A percentile compares a stretch with the other conserved stretches of the same genome.
Evolutionary conservation across 2,113 vertebrate species (phyloP).

Genomic region (Aspidoscelis tigris): DNA sequence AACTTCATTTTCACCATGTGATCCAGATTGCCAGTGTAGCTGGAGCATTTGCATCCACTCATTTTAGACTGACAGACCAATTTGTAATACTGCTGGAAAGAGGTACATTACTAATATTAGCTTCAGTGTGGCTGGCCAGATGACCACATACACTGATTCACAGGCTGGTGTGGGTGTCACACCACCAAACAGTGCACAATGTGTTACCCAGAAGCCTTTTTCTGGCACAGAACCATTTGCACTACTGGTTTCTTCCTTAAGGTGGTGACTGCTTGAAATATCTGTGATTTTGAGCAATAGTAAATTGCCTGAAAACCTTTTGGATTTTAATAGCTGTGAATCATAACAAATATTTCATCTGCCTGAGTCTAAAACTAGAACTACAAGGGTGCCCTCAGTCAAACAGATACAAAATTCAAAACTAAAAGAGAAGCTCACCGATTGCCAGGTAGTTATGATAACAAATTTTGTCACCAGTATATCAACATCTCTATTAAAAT

Average conservation of each 20-base stretch:
- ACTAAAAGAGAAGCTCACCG: not conserved
- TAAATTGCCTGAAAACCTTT: not conserved
- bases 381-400: not conserved
- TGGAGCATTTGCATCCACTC: not conserved
- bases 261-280: not conserved
- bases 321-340: not conserved
- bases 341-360: not conserved
- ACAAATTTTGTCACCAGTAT: not conserved
- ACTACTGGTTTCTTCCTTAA: not conserved
- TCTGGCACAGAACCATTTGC: not conserved
- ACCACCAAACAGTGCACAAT: not conserved
- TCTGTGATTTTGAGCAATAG: not conserved
- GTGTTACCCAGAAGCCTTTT: not conserved
- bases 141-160: slow-evolving; percentile 7
- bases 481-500: not conserved
- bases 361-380: not conserved
- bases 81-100: not conserved
- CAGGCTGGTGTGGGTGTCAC: not conserved
- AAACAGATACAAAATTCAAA: not conserved
- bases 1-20: not conserved
- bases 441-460: not conserved
- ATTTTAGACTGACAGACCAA: not conserved
- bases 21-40: not conserved
- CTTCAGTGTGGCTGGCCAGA: not conserved
- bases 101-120: not conserved